Conservation (phyloP, 2,888 invertebrate species). For the Coenonympha arcania region DNA sequence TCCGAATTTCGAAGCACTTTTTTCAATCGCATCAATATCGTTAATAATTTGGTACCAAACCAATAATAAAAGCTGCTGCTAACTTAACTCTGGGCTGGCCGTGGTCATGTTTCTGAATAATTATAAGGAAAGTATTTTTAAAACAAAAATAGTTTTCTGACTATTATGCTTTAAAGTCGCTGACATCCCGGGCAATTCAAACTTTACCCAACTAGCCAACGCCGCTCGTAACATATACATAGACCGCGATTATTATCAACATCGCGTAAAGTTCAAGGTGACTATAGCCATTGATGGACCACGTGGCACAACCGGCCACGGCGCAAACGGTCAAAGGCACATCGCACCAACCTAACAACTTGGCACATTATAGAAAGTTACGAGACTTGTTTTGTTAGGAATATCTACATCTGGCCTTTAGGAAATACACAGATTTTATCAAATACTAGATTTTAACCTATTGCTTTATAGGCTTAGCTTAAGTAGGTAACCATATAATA, state of each 20-base stretch:
- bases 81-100: too few species aligned
- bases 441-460: not conserved
- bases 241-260: conserved; percentile 2
- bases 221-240: not conserved
- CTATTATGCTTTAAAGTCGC: too few species aligned
- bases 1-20: too few species aligned
- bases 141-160: too few species aligned
- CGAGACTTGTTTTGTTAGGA: conserved; percentile 2
- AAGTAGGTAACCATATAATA: too few species aligned
- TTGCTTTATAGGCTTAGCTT: too few species aligned
- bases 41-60: too few species aligned
- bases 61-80: too few species aligned
- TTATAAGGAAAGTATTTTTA: too few species aligned
- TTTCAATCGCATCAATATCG: too few species aligned
- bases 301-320: not conserved
- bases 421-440: not conserved
- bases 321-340: not conserved
- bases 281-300: not conserved
- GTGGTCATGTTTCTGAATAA: too few species aligned
- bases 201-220: not conserved
- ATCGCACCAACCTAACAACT: too few species aligned
- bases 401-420: not conserved
- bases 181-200: not conserved
- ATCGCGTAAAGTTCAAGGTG: conserved; percentile 5
- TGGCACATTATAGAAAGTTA: conserved; percentile 1